phyloP scores from a whole-genome alignment of 2,888 invertebrate genomes.

The Phorcus lineatus region DNA sequence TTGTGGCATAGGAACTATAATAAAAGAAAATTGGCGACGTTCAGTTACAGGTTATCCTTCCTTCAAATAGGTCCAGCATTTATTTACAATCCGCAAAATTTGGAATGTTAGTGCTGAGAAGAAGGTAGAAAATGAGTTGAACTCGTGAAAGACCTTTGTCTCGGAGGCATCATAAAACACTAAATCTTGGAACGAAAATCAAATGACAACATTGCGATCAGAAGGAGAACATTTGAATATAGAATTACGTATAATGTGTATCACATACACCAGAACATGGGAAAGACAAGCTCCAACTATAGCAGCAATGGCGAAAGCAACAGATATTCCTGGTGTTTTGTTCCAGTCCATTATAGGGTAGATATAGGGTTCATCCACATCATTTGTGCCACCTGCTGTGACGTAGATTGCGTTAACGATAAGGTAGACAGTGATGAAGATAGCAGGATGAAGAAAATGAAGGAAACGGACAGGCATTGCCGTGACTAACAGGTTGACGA shows the following conservation, averaged over 20 bases:
- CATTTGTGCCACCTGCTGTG: slow-evolving; percentile 45
- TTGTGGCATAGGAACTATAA: no score
- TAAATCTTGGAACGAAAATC: no score
- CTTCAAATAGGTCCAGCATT: no score
- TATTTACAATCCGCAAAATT: no score
- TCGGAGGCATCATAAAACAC: no score
- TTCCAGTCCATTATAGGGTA: slow-evolving; percentile 49
- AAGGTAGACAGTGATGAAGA: slow-evolving; percentile 43
- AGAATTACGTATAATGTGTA: not conserved
- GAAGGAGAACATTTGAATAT: not conserved
- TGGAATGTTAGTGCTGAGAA: no score
- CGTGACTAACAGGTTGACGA: slow-evolving; percentile 51
- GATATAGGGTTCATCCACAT: slow-evolving; percentile 38
- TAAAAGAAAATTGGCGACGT: no score
- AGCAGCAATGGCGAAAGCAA: not conserved
- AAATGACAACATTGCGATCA: not conserved
- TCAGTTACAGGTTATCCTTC: no score
- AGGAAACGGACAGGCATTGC: slow-evolving; percentile 53
- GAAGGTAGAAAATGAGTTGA: no score
- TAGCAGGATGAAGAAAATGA: slow-evolving; percentile 53
- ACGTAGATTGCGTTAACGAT: slow-evolving; percentile 47
- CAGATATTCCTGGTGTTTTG: not conserved
- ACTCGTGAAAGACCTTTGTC: no score
- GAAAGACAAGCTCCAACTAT: not conserved
- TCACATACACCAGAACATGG: not conserved